A percentile compares a stretch with the other conserved stretches of the same genome.
These are phyloP conservation scores for Enteromius viviparus DNA, from an alignment of 2,797 vertebrate species.

Conservation along the genomic window DNA sequence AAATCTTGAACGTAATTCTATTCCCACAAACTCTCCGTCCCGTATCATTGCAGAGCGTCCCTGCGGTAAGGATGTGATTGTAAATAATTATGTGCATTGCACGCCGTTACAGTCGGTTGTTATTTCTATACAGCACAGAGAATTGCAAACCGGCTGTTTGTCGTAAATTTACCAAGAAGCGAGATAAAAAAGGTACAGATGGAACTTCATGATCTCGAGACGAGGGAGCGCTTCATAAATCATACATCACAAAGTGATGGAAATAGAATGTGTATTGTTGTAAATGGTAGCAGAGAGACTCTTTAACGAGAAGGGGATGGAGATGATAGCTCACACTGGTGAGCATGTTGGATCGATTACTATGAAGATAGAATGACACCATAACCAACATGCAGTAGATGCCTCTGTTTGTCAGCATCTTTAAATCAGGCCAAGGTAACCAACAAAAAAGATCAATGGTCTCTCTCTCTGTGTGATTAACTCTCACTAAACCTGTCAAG, in stretches of 20 bases:
- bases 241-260: slow-evolving; percentile 59
- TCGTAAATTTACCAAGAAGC: slow-evolving; percentile 69
- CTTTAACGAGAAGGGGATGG: slow-evolving; percentile 35
- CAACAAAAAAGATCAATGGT: slow-evolving; percentile 18
- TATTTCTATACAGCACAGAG: slow-evolving; percentile 72
- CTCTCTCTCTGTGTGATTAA: not conserved
- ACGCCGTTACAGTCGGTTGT: slow-evolving; percentile 63
- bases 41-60: slow-evolving; percentile 67
- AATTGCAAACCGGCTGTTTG: slow-evolving; percentile 67
- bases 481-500: slow-evolving; percentile 22
- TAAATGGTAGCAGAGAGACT: slow-evolving; percentile 34
- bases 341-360: slow-evolving; percentile 15
- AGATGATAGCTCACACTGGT: slow-evolving; percentile 34
- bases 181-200: slow-evolving; percentile 64
- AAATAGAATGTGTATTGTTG: slow-evolving; percentile 67
- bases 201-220: slow-evolving; percentile 51
- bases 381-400: slow-evolving; percentile 3
- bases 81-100: slow-evolving; percentile 73
- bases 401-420: slow-evolving; percentile 27
- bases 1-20: slow-evolving; percentile 77
- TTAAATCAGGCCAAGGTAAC: slow-evolving; percentile 22
- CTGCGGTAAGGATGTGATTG: slow-evolving; percentile 62
- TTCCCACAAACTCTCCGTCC: slow-evolving; percentile 73
- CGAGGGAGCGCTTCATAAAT: slow-evolving; percentile 61
- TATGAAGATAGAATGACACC: slow-evolving; percentile 61